Evolutionary conservation across 2,888 invertebrate species (phyloP).

Genomic region (Aleiodes testaceus): DNA sequence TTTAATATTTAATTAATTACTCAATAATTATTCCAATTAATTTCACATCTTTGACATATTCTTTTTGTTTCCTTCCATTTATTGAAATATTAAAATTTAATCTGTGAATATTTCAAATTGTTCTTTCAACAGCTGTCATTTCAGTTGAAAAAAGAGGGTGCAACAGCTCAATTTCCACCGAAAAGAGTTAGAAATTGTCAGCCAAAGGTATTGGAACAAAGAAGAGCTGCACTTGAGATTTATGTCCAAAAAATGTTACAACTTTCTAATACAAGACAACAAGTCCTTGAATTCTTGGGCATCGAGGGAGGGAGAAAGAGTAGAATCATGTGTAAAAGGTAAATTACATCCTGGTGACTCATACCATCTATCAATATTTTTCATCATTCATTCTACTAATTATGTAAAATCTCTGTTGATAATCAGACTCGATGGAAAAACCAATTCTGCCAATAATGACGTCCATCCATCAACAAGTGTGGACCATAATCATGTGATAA

Average conservation of each 20-base stretch:
- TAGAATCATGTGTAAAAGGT: constrained; percentile 58
- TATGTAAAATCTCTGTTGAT: constrained; percentile 24
- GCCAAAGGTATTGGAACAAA: constrained; percentile 76
- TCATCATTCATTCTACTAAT: constrained; percentile 1
- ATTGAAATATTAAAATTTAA: constrained; percentile 6
- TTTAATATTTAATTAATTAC: background rate
- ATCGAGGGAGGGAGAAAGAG: constrained; percentile 61
- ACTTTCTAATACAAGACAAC: constrained; percentile 71
- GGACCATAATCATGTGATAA: constrained; percentile 70
- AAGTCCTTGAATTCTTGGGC: constrained; percentile 73
- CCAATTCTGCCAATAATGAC: constrained; percentile 28
- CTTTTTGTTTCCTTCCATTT: constrained; percentile 8
- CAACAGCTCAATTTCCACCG: constrained; percentile 76
- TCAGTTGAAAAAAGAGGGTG: constrained; percentile 74
- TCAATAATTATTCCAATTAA: constrained; percentile 12
- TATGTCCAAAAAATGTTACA: constrained; percentile 75
- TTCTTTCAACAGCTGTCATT: constrained; percentile 44
- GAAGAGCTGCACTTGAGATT: constrained; percentile 74
- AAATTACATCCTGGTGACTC: constrained; percentile 13
- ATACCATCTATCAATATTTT: background rate
- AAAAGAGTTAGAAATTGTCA: constrained; percentile 77
- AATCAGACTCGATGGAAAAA: constrained; percentile 28
- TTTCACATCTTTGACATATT: background rate
- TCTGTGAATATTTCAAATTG: constrained; percentile 10
- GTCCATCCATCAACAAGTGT: constrained; percentile 52